Evolutionary conservation across 2,113 vertebrate species (phyloP), one percentile per base, ranked within the genome.

Genomic region (Phrynosoma blainvillii): DNA sequence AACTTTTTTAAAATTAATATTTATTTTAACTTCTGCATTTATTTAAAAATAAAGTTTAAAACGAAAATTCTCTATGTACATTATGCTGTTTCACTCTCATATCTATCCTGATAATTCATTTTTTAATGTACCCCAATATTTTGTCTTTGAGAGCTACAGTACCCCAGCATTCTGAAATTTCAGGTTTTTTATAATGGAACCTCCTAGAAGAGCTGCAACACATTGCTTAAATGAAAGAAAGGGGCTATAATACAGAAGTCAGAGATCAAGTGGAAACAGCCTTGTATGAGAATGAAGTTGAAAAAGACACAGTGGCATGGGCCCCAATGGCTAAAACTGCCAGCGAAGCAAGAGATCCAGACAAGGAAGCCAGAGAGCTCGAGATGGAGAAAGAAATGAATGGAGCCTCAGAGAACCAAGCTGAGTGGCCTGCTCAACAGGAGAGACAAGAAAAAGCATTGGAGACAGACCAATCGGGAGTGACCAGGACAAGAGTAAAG

Each of bases 211-310:
- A 77, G 2, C n/a, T 82, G 2, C 75, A 66, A 11, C 75, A 32
- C 11, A 85, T 66, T 3, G 11, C 73, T 52, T 76, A 27, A 59
- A 77, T 6, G 21, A 66, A 30, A 40, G 75, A 81, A 2, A 2
- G 42, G 4, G 3, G 2, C 1, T 66, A 47, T 32, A 40, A 52
- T n/a, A 66, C 65, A 82, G 4, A 56, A 40, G 76, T 65, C 4
- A 11, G 81, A 20, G 76, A 30, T 66, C 40, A 11, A 36, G 3
- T 25, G 56, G 1, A 88, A 27, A 40, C 32, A 75, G 84, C 0
- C 9, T 21, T 11, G 52, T 77, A 71, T 82, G 12, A 36, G 20
- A 32, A 2, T 12, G 5, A 4, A 0, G 0, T 78, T 77, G 30
- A 83, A 68, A 71, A 88, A 70, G 86, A 14, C 0, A 2, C 23